Base-by-base conservation (phyloP, 2,888 invertebrate species). In the Synanthedon vespiformis region DNA sequence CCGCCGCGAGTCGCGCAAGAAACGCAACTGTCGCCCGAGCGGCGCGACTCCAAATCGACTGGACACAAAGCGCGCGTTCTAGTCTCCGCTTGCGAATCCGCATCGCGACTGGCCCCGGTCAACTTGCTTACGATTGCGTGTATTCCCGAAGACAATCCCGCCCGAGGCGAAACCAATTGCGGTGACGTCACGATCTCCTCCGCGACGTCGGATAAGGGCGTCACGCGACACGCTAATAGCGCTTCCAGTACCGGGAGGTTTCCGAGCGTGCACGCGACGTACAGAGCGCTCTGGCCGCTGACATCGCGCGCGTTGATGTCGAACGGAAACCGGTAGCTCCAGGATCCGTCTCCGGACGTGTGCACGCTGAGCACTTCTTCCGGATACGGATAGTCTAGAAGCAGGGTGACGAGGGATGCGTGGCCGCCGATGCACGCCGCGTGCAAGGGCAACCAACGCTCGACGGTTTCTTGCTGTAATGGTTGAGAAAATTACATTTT, bases 361-460 rank as follows among this genome's bases (percentile, higher is more conserved):
- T 80, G 83, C 0, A 74, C 77, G 12, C 54, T 63, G 5, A 84
- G 70, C 44, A 82, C 61, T 2, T 59, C 81, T 40, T 91, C 89
- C 0, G 97, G 96, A 82, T 98, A 98, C 0, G 92, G 89, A 74
- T 92, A 94, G 63, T 92, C 90, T 11, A 98, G 90, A 11, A 99
- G 87, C 52, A 94, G 79, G 54, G 95, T 93, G 53, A 97, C 90
- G 40, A 97, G 85, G 11, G 90, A 72, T 27, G 92, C 88, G 75
- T 97, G 96, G 0, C 96, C 96, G 65, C 95, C 95, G 67, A 96
- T 95, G 57, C 94, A 94, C 48, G 96, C 96, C 6, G 97, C 96
- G 85, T 98, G 98, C 18, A 97, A 88, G 0, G 98, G 97, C 56
- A 97, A 83, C 95, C 97, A 96, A 64, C 93, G 92, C 74, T 97